Evolutionary conservation across 2,888 invertebrate species (phyloP), one percentile per base, ranked within the genome.

Genomic region (Eristalinus aeneus): DNA sequence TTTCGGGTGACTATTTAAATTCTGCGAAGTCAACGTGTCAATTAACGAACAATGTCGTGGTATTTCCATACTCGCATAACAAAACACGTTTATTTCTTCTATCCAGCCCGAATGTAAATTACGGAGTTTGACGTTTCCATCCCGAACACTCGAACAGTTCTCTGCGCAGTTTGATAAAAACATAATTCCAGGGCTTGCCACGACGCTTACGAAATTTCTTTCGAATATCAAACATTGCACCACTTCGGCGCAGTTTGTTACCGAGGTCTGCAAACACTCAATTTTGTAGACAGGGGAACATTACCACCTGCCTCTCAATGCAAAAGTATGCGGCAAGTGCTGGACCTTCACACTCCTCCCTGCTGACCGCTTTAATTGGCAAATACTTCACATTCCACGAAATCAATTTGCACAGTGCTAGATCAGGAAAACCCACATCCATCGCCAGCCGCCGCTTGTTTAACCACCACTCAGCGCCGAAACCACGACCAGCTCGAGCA

Each of bases 381-480:
- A 46, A 46, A 46, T 16, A 46, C 46, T 46, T 16, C 46, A 46
- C 8, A 46, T 46, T 16, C 8, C 46, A 16, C 16, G 46, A 46
- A 46, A 46, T 16, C 16, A 46, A 46, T 46, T 46, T 46, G 46
- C 46, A 46, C 46, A 46, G 46, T 16, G 46, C 46, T 46, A 46
- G 46, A 46, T 46, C 46, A 31, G 39, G 34, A 32, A 63, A 46
- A 10, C 22, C 68, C 76, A 34, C 53, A 61, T 23, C 53, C 61
- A 61, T 61, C 20, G n/a, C n/a, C n/a, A 46, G 46, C 16, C 46
- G 60, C 56, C 5, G 36, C 60, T 36, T 76, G 61, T 69, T 76
- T 76, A 61, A 69, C 36, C 61, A 68, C 27, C 76, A 76, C 68
- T 76, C 65, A 31, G 46, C 2, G 53, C 36, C 61, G 53, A 27